Base-by-base conservation (phyloP, 2,888 invertebrate species). In the Boloria euphrosyne region DNA sequence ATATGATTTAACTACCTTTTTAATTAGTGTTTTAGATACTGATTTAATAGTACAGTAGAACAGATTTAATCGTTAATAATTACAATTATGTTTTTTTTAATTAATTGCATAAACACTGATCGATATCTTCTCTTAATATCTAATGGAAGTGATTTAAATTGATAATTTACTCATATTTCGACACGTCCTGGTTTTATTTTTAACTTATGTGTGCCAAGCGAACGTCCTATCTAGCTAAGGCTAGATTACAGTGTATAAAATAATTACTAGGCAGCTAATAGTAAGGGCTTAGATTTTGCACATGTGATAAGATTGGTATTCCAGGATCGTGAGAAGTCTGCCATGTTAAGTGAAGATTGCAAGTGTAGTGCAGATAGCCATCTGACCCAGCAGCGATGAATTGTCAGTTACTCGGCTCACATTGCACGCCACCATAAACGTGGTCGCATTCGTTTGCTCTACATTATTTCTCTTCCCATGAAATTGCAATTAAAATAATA, bases 381-480 rank as follows among this genome's bases (percentile, higher is more conserved):
- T 87, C 88, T 83, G 85, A 85, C 83, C 83, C 71, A 76, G 74
- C 81, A 74, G 71, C 74, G 77, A 78, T 82, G 78, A 79, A 77
- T 76, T 85, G 83, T 82, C 87, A 84, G 88, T 88, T 78, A 76
- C 80, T 83, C 80, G 84, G 67, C 82, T 85, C 83, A 87, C 84
- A 84, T 87, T 85, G 81, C 80, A 82, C 80, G 76, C 79, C 78
- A 85, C 84, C 85, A 86, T 87, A 84, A 84, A 77, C 71, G 71
- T 72, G 72, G 71, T 76, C 74, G 77, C 76, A 75, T 77, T 68
- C 76, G 77, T 76, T 73, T 80, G 83, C 66, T 79, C 83, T 74
- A 85, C 80, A 79, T 79, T 72, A 67, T 69, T 72, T 75, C 74
- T 75, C 78, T 80, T 79, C 75, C 78, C 75, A 74, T 77, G 74